Percentiles rank a stretch among this genome's conserved stretches.
phyloP scores from a whole-genome alignment of 2,113 vertebrate species.

The Phyllopteryx taeniolatus region DNA sequence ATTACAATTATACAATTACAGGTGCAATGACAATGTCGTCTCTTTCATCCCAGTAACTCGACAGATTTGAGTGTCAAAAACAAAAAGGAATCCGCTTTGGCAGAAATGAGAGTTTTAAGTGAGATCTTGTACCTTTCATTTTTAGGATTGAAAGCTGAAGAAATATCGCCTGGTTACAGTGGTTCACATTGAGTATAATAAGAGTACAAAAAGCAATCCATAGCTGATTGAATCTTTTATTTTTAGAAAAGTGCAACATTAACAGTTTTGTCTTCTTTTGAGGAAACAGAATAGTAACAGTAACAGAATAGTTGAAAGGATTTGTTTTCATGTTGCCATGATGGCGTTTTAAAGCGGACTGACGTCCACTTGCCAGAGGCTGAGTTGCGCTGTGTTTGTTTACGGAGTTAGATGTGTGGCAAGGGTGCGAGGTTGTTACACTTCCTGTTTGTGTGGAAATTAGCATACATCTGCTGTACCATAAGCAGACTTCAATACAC shows the following conservation, averaged over 20 bases:
- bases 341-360: no score
- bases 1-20: slow-evolving; percentile 34
- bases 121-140: not conserved
- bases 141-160: not conserved
- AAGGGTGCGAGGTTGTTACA: not conserved
- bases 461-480: not conserved
- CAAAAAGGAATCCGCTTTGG: not conserved
- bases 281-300: no score
- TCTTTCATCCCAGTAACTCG: not conserved
- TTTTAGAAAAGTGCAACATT: no score
- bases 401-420: not conserved
- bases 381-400: no score
- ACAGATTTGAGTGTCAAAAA: not conserved
- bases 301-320: no score
- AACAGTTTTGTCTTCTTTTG: no score
- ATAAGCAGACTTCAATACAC: not conserved
- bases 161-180: not conserved
- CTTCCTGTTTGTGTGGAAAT: not conserved
- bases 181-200: not conserved
- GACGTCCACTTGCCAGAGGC: no score
- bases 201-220: no score
- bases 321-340: no score
- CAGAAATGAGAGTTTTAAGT: not conserved
- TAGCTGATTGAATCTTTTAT: no score
- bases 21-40: slow-evolving; percentile 25